Evolutionary conservation across 2,113 vertebrate genomes (phyloP).

Genomic region (Melanerpes aurifrons): DNA sequence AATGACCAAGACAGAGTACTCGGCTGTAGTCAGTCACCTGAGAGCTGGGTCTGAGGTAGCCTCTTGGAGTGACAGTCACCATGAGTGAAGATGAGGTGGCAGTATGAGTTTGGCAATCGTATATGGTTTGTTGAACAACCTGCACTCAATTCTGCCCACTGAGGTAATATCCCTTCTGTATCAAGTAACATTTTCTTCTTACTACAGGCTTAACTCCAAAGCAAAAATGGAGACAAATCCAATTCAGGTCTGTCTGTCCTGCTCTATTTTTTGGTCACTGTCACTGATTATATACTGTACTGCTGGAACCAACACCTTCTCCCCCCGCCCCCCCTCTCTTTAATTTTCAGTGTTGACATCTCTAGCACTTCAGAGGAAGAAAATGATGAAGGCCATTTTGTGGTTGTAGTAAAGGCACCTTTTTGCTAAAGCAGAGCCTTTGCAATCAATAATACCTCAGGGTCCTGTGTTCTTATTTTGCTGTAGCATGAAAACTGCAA

Average conservation of each 20-base stretch:
- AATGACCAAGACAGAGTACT: not conserved
- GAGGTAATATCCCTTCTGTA: not conserved
- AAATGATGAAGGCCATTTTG: not conserved
- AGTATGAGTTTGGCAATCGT: not conserved
- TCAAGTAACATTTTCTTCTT: not conserved
- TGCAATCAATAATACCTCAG: constrained; percentile 7
- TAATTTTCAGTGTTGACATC: not conserved
- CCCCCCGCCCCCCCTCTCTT: too few species aligned
- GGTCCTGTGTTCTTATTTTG: not conserved
- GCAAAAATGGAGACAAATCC: not conserved
- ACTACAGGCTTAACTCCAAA: not conserved
- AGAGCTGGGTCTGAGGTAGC: not conserved
- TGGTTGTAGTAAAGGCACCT: not conserved
- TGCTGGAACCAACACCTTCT: not conserved
- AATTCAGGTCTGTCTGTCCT: not conserved
- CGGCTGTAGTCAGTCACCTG: not conserved
- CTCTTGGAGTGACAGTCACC: not conserved
- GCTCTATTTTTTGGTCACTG: not conserved
- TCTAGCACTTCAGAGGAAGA: not conserved
- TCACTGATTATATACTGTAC: fast-evolving
- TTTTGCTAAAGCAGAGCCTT: constrained; percentile 24
- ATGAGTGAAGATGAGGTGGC: not conserved
- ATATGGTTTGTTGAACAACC: not conserved
- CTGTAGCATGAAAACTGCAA: not conserved
- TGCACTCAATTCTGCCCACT: not conserved